Conservation (phyloP, 2,113 vertebrate species). For the Epinephelus moara region DNA sequence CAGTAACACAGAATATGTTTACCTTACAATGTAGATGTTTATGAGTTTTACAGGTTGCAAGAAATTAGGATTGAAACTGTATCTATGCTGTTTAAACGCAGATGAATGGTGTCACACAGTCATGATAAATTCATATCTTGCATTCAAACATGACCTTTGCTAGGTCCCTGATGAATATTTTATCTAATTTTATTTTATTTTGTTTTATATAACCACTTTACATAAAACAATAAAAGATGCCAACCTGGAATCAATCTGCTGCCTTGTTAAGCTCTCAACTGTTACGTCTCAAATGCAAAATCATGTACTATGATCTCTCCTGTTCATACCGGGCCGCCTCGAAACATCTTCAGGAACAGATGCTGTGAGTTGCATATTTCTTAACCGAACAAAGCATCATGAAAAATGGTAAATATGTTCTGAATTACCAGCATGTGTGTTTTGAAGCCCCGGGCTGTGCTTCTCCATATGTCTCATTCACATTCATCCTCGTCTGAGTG, state of each 20-base stretch:
- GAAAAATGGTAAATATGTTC: constrained; percentile 82
- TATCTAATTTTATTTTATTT: neutral
- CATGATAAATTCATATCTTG: neutral
- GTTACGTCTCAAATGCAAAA: constrained; percentile 52
- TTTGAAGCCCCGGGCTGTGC: constrained; percentile 74
- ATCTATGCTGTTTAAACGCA: neutral
- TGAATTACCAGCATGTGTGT: constrained; percentile 82
- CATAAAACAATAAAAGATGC: constrained; percentile 8
- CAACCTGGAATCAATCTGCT: constrained; percentile 7
- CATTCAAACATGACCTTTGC: neutral
- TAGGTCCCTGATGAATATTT: neutral
- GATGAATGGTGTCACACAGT: neutral
- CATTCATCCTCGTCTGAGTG: constrained; percentile 70
- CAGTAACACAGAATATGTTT: constrained; percentile 43
- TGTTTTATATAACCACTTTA: neutral
- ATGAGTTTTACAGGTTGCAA: constrained; percentile 3
- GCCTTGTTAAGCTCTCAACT: constrained; percentile 39
- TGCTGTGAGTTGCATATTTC: constrained; percentile 67
- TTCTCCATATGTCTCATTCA: constrained; percentile 80
- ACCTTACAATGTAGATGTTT: constrained; percentile 24
- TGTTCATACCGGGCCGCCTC: constrained; percentile 39
- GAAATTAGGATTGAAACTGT: constrained; percentile 1
- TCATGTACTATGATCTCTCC: constrained; percentile 41
- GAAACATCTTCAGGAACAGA: constrained; percentile 70
- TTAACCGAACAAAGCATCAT: constrained; percentile 73